Percentiles rank a stretch among this genome's conserved stretches.
Evolutionary conservation across 2,888 invertebrate species (phyloP).

Genomic region (Magallana nippona): DNA sequence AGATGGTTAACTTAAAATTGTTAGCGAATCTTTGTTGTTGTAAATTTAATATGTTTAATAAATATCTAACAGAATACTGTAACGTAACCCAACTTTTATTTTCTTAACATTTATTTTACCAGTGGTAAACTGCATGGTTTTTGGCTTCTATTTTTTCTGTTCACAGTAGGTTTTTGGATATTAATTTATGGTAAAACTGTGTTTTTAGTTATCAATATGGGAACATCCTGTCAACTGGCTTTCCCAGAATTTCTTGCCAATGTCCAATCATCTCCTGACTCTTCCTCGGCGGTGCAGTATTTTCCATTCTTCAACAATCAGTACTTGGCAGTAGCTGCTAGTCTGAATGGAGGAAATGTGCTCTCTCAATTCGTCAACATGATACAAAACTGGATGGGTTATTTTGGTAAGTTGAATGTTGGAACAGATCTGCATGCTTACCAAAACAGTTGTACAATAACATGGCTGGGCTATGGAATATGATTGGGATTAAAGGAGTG

Average conservation of each 20-base stretch:
- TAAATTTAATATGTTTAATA: too few species aligned
- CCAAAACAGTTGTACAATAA: too few species aligned
- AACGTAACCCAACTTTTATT: too few species aligned
- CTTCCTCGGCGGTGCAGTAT: constrained; percentile 82
- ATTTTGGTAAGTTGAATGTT: constrained; percentile 81
- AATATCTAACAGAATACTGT: too few species aligned
- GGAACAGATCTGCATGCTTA: too few species aligned
- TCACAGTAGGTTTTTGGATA: neutral
- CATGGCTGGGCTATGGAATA: too few species aligned
- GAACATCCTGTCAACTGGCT: constrained; percentile 91
- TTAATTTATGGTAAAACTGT: neutral
- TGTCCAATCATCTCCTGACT: constrained; percentile 56
- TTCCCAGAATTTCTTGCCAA: constrained; percentile 80
- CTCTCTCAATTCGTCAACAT: constrained; percentile 90
- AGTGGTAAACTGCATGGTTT: too few species aligned
- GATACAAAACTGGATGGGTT: constrained; percentile 88
- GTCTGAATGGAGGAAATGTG: constrained; percentile 91
- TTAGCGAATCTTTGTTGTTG: too few species aligned
- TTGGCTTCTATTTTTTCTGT: too few species aligned
- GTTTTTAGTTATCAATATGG: constrained; percentile 87
- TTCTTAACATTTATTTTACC: too few species aligned
- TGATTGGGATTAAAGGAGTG: too few species aligned
- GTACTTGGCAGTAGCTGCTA: constrained; percentile 89
- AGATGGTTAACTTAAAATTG: too few species aligned
- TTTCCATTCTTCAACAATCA: constrained; percentile 85